Evolutionary conservation across 2,797 vertebrate species (phyloP), one percentile per base, ranked within the genome.

Genomic region (Danio kyathit): DNA sequence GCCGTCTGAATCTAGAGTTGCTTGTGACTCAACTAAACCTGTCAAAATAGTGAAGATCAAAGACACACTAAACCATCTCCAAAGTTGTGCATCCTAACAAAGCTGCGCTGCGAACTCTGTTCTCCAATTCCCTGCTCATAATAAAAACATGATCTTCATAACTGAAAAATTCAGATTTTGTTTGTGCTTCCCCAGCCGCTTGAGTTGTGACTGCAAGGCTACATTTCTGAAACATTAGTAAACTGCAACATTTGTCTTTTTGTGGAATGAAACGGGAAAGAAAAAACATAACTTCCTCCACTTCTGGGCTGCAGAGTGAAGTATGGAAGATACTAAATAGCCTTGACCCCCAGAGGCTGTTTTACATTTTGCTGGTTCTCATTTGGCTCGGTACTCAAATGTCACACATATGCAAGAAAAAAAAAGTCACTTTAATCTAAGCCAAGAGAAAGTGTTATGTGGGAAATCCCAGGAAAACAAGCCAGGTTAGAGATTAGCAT

Each of bases 71-170:
- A 60, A 46, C 21, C 44, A 60, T 74, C 44, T 74, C 19, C 10
- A 74, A 38, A 61, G 56, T 12, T 74, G 44, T n/a, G 14, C 10
- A 67, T 67, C 17, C 11, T 29, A 74, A 70, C 13, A 80, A 63
- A 56, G 56, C 19, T 51, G 14, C 19, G 52, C 29, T 69, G 6
- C 46, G 43, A 38, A 38, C 17, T 14, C 64, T 59, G 61, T 66
- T 46, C 60, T 57, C 21, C 13, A 65, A 41, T 69, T 82, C 46
- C 21, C 48, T 44, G 44, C 70, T 48, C 41, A 48, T 52, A 73
- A 78, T 56, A 71, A 76, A 84, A 73, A 59, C 66, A 60, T 60
- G 19, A 48, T 46, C 9, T 11, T 60, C 56, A 43, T 14, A 51
- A 21, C 60, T 76, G 5, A 76, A 49, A 76, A 52, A 29, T 44